phyloP scores from a whole-genome alignment of 2,888 invertebrate species.

The Andrena bucephala region DNA sequence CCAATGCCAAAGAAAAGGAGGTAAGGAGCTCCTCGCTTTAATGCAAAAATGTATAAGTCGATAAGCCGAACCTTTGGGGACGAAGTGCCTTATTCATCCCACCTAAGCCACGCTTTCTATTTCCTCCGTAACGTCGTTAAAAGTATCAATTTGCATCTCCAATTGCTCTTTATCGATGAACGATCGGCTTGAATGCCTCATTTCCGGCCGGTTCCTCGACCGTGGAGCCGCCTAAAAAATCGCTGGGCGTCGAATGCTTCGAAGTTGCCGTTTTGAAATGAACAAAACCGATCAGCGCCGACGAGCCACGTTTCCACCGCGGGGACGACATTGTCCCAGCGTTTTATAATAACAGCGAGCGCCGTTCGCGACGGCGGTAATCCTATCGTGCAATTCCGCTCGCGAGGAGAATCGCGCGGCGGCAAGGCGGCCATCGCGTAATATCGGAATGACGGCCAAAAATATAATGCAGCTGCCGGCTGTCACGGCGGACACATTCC shows the following conservation, averaged over 20 bases:
- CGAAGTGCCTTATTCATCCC: not conserved
- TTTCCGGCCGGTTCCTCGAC: not conserved
- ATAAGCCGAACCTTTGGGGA: not conserved
- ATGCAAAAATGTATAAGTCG: constrained; percentile 9
- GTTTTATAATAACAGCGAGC: not conserved
- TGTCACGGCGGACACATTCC: constrained; percentile 48
- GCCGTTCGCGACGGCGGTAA: constrained; percentile 14
- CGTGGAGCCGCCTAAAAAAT: not conserved
- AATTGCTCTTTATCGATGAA: not conserved
- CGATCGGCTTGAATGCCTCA: not conserved
- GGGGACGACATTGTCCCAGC: not conserved
- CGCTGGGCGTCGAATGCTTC: not conserved
- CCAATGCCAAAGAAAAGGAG: not conserved
- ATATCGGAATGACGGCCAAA: constrained; percentile 57
- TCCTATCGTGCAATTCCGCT: constrained; percentile 20
- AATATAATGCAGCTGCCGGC: constrained; percentile 62
- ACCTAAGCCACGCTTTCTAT: not conserved
- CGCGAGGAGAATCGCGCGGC: not conserved
- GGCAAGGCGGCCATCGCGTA: constrained; percentile 32
- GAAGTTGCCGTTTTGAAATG: not conserved
- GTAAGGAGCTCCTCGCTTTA: constrained; percentile 8
- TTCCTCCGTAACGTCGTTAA: not conserved
- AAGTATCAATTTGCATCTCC: not conserved
- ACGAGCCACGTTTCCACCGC: not conserved
- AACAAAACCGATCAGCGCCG: not conserved